phyloP scores from a whole-genome alignment of 2,797 vertebrate genomes.

The Rhinatrema bivittatum region DNA sequence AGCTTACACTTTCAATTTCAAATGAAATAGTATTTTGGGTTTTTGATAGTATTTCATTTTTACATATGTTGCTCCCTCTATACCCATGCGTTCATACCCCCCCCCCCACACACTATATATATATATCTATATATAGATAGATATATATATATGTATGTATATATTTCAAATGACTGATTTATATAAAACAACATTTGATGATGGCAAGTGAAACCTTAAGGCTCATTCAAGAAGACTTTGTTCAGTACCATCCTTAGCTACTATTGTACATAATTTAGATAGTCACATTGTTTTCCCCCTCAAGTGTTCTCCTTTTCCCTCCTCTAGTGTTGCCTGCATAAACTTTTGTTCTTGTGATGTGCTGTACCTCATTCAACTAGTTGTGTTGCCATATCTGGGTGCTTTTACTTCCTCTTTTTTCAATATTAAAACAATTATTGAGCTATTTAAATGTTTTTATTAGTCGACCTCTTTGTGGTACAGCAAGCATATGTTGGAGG shows the following conservation, averaged over 20 bases:
- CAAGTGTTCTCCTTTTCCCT: slow-evolving; percentile 56
- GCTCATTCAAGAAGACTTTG: slow-evolving; percentile 42
- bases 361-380: slow-evolving; percentile 48
- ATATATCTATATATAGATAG: no score
- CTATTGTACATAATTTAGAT: slow-evolving; percentile 61
- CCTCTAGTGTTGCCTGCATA: slow-evolving; percentile 66
- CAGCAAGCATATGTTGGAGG: slow-evolving; percentile 5
- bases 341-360: slow-evolving; percentile 56
- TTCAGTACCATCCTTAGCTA: slow-evolving; percentile 47
- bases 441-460: slow-evolving; percentile 20
- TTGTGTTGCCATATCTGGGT: slow-evolving; percentile 47
- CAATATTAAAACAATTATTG: slow-evolving; percentile 51
- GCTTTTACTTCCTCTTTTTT: slow-evolving; percentile 28
- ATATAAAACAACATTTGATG: slow-evolving; percentile 63
- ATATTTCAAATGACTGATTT: no score
- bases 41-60: slow-evolving; percentile 54
- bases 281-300: slow-evolving; percentile 55
- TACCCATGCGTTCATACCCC: slow-evolving; percentile 50
- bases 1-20: slow-evolving; percentile 45
- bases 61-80: slow-evolving; percentile 48
- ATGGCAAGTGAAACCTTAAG: slow-evolving; percentile 37
- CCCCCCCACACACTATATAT: no score
- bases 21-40: slow-evolving; percentile 34
- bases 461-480: slow-evolving; percentile 25
- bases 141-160: no score